A percentile compares a stretch with the other conserved stretches of the same genome.
Conservation (phyloP, 2,113 vertebrate genomes). For the Sceloporus undulatus region DNA sequence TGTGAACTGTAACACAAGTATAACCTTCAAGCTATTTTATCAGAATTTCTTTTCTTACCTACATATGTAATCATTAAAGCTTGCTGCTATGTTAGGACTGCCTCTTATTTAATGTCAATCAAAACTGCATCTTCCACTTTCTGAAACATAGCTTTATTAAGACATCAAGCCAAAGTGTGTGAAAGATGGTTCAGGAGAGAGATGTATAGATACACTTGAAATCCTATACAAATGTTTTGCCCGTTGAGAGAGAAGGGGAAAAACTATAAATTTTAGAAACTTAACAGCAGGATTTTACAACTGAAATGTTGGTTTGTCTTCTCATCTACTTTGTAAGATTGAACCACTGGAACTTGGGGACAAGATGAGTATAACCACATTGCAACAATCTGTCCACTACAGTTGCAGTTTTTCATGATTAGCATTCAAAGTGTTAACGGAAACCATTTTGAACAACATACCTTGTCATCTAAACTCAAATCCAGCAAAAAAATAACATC, state of each 20-base stretch:
- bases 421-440: slow-evolving; percentile 85
- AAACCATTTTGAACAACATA: slow-evolving; percentile 83
- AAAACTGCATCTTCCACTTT: slow-evolving; percentile 30
- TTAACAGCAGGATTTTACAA: slow-evolving; percentile 90
- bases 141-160: slow-evolving; percentile 31
- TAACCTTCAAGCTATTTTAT: neutral
- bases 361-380: slow-evolving; percentile 80
- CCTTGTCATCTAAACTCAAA: slow-evolving; percentile 79
- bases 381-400: slow-evolving; percentile 85
- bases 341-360: slow-evolving; percentile 90
- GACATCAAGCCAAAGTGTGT: slow-evolving; percentile 13
- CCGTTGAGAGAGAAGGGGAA: slow-evolving; percentile 32
- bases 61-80: neutral
- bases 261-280: slow-evolving; percentile 74
- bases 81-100: slow-evolving; percentile 25
- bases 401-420: slow-evolving; percentile 89
- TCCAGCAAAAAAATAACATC: slow-evolving; percentile 75
- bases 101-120: neutral
- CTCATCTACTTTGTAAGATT: slow-evolving; percentile 83
- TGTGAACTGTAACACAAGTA: neutral
- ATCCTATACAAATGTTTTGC: slow-evolving; percentile 32
- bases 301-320: slow-evolving; percentile 86
- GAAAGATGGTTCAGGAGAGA: slow-evolving; percentile 35
- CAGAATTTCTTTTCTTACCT: neutral
- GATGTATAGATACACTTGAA: neutral